A percentile compares a stretch with the other conserved stretches of the same genome.
Conservation (phyloP, 2,888 invertebrate species). For the Scaptomyza polygonia region DNA sequence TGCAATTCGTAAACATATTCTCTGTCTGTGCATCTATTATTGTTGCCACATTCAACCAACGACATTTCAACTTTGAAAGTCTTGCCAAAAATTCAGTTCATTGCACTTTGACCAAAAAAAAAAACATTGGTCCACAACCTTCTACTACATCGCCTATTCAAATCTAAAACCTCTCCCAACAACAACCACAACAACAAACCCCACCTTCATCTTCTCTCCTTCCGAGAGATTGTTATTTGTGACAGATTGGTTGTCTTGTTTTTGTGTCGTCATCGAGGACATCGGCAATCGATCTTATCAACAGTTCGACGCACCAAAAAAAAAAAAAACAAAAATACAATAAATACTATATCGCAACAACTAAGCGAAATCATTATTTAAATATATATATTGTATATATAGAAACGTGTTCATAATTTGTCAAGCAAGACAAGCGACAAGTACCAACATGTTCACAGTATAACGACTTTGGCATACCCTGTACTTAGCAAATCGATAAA, state of each 20-base stretch:
- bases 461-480: conserved; percentile 18
- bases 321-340: not conserved
- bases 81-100: conserved; percentile 21
- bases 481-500: not conserved
- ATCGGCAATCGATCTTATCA: conserved; percentile 54
- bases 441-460: conserved; percentile 23
- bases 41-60: no score
- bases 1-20: conserved; percentile 14
- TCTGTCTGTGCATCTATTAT: conserved; percentile 10
- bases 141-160: conserved; percentile 16
- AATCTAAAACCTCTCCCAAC: conserved; percentile 30
- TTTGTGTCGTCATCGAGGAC: conserved; percentile 26
- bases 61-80: conserved; percentile 25
- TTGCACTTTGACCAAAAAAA: no score
- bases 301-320: conserved; percentile 48
- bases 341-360: conserved; percentile 10
- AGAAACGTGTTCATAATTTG: conserved; percentile 67
- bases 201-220: not conserved
- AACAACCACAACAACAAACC: conserved; percentile 7
- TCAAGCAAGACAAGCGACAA: conserved; percentile 44
- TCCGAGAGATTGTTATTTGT: not conserved
- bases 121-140: conserved; percentile 6
- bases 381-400: no score
- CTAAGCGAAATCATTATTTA: conserved; percentile 39
- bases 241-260: conserved; percentile 28